Evolutionary conservation across 2,113 vertebrate species (phyloP).

Genomic region (Aphyosemion australe): DNA sequence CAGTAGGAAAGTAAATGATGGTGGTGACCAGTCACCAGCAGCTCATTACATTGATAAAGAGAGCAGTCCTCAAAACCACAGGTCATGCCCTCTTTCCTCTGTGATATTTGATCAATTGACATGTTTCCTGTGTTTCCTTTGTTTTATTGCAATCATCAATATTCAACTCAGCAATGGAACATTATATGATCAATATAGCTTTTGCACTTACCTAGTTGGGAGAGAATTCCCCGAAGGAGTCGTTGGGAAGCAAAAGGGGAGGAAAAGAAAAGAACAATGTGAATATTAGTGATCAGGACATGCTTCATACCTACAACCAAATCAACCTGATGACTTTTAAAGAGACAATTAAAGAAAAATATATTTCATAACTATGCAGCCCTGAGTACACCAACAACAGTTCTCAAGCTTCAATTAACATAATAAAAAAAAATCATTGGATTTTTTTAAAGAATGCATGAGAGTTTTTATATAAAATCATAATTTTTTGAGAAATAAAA

Average conservation of each 20-base stretch:
- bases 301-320: neutral
- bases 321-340: conserved; percentile 2
- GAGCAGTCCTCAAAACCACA: conserved; percentile 16
- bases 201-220: conserved; percentile 68
- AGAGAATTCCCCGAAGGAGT: neutral
- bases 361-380: no score
- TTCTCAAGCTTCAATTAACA: no score
- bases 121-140: conserved; percentile 9
- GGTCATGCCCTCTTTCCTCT: conserved; percentile 36
- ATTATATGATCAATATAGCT: conserved; percentile 24
- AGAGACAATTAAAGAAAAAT: no score
- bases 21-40: conserved; percentile 29
- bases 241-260: conserved; percentile 13
- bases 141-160: conserved; percentile 36
- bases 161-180: conserved; percentile 8
- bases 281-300: conserved; percentile 10
- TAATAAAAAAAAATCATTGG: no score
- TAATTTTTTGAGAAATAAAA: no score
- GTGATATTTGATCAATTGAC: conserved; percentile 45
- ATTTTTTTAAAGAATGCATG: no score
- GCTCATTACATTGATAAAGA: conserved; percentile 55
- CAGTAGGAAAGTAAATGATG: conserved; percentile 38
- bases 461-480: no score
- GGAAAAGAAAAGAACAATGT: conserved; percentile 10
- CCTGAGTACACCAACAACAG: no score